Conservation (phyloP, 2,888 invertebrate species). For the Pseudococcus jackbeardsleyi region DNA sequence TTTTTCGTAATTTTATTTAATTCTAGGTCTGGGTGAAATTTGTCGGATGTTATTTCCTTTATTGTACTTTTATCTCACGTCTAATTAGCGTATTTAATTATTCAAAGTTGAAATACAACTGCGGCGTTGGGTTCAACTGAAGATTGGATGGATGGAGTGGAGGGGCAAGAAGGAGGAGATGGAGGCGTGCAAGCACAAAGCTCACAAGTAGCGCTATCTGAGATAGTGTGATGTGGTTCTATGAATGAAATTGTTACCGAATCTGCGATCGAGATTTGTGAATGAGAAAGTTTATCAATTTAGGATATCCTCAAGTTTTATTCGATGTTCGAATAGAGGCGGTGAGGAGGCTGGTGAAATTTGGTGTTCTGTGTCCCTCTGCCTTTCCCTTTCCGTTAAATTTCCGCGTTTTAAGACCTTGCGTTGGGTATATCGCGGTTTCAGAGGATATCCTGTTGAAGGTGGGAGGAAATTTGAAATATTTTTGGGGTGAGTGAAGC, state of each 20-base stretch:
- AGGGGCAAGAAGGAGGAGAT: background rate
- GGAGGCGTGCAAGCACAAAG: background rate
- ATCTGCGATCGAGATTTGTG: background rate
- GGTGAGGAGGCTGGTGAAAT: background rate
- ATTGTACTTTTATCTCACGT: background rate
- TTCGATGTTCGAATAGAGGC: background rate
- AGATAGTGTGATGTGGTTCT: background rate
- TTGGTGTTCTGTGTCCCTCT: background rate
- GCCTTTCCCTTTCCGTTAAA: background rate
- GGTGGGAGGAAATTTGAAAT: background rate
- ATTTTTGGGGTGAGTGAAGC: background rate
- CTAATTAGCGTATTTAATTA: conserved; percentile 29
- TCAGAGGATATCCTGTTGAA: conserved; percentile 11
- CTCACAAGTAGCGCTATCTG: background rate
- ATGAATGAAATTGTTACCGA: conserved; percentile 4
- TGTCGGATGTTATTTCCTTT: background rate
- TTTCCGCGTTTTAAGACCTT: conserved; percentile 5
- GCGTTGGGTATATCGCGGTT: background rate
- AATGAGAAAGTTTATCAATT: conserved; percentile 3
- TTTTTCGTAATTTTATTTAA: background rate
- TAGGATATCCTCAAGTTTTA: conserved; percentile 16
- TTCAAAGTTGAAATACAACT: background rate
- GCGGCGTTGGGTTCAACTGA: background rate
- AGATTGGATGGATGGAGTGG: background rate
- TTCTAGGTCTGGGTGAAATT: background rate